Conservation (phyloP, 2,888 invertebrate species). For the Myopa tessellatipennis region DNA sequence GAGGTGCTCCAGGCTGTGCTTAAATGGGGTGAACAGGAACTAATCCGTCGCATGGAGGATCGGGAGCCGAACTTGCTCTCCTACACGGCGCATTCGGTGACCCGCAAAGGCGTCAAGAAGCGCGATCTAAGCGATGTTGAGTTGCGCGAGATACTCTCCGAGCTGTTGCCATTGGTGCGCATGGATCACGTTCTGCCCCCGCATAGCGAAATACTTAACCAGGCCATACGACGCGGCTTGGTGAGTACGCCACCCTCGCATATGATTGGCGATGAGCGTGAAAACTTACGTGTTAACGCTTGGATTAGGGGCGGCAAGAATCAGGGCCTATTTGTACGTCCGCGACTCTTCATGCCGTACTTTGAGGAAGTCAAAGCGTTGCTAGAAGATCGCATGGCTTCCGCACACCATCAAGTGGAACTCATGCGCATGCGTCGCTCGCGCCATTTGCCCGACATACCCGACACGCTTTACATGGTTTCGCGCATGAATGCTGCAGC, state of each 20-base stretch:
- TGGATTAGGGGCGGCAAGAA: slow-evolving; percentile 82
- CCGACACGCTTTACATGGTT: slow-evolving; percentile 94
- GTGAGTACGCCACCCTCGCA: slow-evolving; percentile 86
- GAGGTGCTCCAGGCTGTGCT: slow-evolving; percentile 88
- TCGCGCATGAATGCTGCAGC: slow-evolving; percentile 64
- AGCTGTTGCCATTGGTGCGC: slow-evolving; percentile 85
- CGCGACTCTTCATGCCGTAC: slow-evolving; percentile 93
- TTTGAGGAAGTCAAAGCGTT: slow-evolving; percentile 92
- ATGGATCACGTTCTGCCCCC: slow-evolving; percentile 91
- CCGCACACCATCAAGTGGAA: slow-evolving; percentile 82
- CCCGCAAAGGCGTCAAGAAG: slow-evolving; percentile 83
- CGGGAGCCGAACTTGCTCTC: slow-evolving; percentile 90
- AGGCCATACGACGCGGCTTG: slow-evolving; percentile 77
- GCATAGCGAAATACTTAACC: slow-evolving; percentile 81
- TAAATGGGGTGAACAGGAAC: slow-evolving; percentile 90
- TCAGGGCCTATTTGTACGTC: slow-evolving; percentile 82
- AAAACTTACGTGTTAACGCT: slow-evolving; percentile 77
- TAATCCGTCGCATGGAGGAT: slow-evolving; percentile 85
- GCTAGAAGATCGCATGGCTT: slow-evolving; percentile 81
- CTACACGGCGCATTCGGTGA: slow-evolving; percentile 92
- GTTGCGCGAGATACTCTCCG: slow-evolving; percentile 84
- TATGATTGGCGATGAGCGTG: slow-evolving; percentile 81
- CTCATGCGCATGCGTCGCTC: slow-evolving; percentile 77
- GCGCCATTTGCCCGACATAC: slow-evolving; percentile 84
- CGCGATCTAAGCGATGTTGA: slow-evolving; percentile 87